Percentiles rank a stretch among this genome's conserved stretches.
phyloP scores from a whole-genome alignment of 2,797 vertebrate genomes.

The Micropoecilia bifurca region DNA sequence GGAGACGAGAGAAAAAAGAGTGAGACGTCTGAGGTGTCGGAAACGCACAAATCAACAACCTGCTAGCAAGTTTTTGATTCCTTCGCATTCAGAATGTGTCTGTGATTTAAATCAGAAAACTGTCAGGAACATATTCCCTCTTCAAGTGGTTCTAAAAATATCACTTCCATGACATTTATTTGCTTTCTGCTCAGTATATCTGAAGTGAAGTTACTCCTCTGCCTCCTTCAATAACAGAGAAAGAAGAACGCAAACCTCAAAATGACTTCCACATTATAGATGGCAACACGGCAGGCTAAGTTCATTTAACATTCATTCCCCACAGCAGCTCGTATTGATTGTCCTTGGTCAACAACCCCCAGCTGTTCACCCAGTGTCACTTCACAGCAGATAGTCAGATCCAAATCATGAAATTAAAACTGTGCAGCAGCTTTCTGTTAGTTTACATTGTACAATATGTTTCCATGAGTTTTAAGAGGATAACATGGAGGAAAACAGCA shows the following conservation, averaged over 20 bases:
- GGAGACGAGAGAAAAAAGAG: not conserved
- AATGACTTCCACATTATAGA: constrained; percentile 34
- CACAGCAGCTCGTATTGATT: constrained; percentile 46
- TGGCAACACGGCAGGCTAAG: constrained; percentile 20
- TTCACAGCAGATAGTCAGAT: not conserved
- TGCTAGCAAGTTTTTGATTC: not conserved
- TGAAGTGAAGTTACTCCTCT: not conserved
- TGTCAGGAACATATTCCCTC: too few species aligned
- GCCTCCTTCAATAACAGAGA: not conserved
- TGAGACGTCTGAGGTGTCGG: not conserved
- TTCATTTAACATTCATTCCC: constrained; percentile 34
- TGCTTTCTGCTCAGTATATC: not conserved
- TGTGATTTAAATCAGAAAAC: not conserved
- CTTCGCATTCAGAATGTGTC: not conserved
- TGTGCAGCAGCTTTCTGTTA: not conserved
- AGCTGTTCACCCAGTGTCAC: constrained; percentile 27
- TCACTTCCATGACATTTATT: not conserved
- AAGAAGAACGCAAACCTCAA: constrained; percentile 18
- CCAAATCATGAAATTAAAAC: not conserved
- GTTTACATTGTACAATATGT: not conserved
- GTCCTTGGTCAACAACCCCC: constrained; percentile 42
- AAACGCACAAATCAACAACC: not conserved
- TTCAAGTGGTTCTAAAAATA: too few species aligned
- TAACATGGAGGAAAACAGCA: not conserved
- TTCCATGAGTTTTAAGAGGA: not conserved